Conservation (phyloP, 2,113 vertebrate genomes). For the Acinonyx jubatus region DNA sequence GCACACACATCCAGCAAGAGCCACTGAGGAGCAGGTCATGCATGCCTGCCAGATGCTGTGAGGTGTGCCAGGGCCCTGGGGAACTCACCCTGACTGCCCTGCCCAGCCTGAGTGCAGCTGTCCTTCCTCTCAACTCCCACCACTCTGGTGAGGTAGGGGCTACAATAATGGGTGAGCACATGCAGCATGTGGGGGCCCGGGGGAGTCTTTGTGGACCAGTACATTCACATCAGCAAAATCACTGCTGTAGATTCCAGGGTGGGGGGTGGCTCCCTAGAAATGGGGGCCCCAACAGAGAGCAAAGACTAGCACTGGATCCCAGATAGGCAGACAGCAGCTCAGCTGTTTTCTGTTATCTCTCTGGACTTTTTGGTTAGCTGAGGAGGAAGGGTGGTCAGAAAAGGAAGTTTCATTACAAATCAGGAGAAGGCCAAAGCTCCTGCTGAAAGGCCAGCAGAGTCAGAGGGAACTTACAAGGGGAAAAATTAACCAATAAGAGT, state of each 20-base stretch:
- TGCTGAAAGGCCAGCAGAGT: slow-evolving; percentile 52
- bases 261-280: neutral
- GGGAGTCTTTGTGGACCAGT: neutral
- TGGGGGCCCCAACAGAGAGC: neutral
- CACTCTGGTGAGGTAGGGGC: neutral
- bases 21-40: fast-evolving
- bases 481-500: slow-evolving; percentile 85
- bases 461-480: slow-evolving; percentile 81
- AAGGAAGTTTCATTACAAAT: slow-evolving; percentile 75
- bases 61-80: neutral
- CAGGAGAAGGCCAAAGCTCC: slow-evolving; percentile 73
- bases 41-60: fast-evolving
- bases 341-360: neutral
- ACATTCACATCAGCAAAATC: neutral
- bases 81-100: neutral
- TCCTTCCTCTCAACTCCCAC: neutral
- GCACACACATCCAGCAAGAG: neutral
- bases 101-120: neutral
- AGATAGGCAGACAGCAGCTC: neutral
- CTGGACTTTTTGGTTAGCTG: slow-evolving; percentile 36
- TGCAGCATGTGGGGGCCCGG: fast-evolving
- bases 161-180: neutral
- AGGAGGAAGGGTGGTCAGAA: neutral
- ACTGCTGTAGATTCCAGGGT: neutral
- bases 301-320: neutral